Percentiles rank a stretch among this genome's conserved stretches.
Evolutionary conservation across 2,888 invertebrate genomes (phyloP).

Genomic region (Imbricaverruca yamaguchii): DNA sequence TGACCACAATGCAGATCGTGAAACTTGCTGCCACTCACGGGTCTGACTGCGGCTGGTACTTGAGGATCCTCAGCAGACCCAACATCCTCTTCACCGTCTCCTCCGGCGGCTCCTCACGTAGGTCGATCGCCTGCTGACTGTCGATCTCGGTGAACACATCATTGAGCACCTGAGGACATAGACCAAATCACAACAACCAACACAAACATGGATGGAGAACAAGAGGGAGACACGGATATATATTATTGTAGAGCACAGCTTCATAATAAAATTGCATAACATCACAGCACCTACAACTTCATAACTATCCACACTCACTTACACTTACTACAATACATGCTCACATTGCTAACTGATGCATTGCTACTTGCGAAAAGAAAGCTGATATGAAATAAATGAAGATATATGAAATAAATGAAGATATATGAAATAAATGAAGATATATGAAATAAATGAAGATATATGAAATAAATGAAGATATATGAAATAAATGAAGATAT

Average conservation of each 20-base stretch:
- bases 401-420: no score
- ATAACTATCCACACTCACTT: not conserved
- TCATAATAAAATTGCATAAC: not conserved
- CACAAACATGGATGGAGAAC: not conserved
- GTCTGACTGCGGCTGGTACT: constrained; percentile 60
- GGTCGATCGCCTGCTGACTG: constrained; percentile 60
- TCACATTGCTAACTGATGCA: no score
- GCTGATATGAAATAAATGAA: no score
- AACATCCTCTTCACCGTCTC: constrained; percentile 64
- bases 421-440: no score
- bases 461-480: no score
- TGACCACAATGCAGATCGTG: no score
- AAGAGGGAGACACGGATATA: not conserved
- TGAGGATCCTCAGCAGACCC: constrained; percentile 57
- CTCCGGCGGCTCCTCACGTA: constrained; percentile 66
- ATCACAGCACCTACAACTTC: not conserved
- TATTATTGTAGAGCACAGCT: no score
- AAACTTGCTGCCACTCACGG: constrained; percentile 27
- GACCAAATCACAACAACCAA: not conserved
- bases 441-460: no score
- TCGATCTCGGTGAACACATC: constrained; percentile 67
- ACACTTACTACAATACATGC: not conserved
- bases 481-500: no score
- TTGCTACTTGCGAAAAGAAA: no score
- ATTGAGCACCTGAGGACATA: constrained; percentile 50